phyloP scores from a whole-genome alignment of 1,140 invertebrate species.

The Lepidurus couesii region DNA sequence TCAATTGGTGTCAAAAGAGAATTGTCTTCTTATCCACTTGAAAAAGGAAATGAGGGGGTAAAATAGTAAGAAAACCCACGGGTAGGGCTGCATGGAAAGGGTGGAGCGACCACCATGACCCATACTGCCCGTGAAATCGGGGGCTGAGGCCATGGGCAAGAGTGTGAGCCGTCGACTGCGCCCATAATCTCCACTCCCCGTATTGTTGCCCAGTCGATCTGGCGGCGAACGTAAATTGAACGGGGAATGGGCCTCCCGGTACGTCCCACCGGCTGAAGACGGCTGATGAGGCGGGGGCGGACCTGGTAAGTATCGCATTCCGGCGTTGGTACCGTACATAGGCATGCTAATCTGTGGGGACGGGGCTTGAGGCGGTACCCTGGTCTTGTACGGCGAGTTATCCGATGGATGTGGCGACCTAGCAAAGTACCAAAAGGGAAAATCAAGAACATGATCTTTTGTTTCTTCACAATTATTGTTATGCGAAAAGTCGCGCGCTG shows the following conservation, averaged over 20 bases:
- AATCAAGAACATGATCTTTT: no score
- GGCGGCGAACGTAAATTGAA: constrained; percentile 31
- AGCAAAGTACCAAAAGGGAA: no score
- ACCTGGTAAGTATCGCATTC: not conserved
- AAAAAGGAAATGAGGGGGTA: not conserved
- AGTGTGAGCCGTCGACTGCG: constrained; percentile 27
- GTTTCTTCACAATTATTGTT: no score
- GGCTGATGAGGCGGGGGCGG: not conserved
- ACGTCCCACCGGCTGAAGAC: not conserved
- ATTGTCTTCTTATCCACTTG: no score
- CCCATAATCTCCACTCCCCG: constrained; percentile 28
- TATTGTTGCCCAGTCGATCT: constrained; percentile 2
- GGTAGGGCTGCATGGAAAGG: constrained; percentile 3
- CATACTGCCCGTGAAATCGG: constrained; percentile 27
- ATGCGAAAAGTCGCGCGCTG: no score
- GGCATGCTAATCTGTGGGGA: not conserved
- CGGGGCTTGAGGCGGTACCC: not conserved
- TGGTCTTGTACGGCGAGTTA: not conserved
- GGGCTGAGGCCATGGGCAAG: constrained; percentile 27
- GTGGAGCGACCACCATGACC: constrained; percentile 28
- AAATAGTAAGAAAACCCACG: not conserved
- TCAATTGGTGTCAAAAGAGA: no score
- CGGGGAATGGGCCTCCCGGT: constrained; percentile 26
- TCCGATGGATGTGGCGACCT: constrained; percentile 3
- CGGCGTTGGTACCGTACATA: not conserved